Evolutionary conservation across 2,113 vertebrate genomes (phyloP), one percentile per base, ranked within the genome.

Genomic region (Poecile atricapillus): DNA sequence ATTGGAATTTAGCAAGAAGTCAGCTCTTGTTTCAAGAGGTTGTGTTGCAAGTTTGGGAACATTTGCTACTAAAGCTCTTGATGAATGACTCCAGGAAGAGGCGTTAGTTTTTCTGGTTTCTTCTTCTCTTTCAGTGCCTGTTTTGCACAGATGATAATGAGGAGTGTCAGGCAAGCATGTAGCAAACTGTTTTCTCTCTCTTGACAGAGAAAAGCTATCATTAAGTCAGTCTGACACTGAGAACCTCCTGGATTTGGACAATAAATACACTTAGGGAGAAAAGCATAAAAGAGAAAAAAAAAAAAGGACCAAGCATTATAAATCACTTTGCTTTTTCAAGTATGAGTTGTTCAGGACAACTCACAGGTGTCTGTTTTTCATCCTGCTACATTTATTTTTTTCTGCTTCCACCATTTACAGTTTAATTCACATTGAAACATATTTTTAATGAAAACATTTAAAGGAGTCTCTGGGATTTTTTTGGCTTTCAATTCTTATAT

Each of bases 1-100:
- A 98, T 92, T 95, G 99, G 99, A 99, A 99, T 99, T 99, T 99
- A 99, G 99, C 99, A 99, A 99, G 98, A 99, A 99, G 98, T 98
- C 98, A 99, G 98, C 98, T 99, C 99, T 97, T 95, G 98, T 99
- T 99, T 99, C 99, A 99, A 96, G 92, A 97, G 97, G 96, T 93
- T 98, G 98, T 98, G 98, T 98, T 98, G 97, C 98, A 98, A 98
- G 96, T 98, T 98, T 98, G 98, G 97, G 98, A 98, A 96, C 98
- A 98, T 97, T 98, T 97, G 98, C 98, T 98, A 98, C 97, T 98
- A 98, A 97, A 93, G 97, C 97, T 97, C 96, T 96, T 99, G 99
- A 99, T 98, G 98, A 99, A 99, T 99, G 98, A 98, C 97, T 98
- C 96, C 94, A 98, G 95, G 97, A 98, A 98, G 98, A 97, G 97